Percentiles rank a stretch among this genome's conserved stretches.
phyloP scores from a whole-genome alignment of 2,113 vertebrate genomes.

The Excalfactoria chinensis region DNA sequence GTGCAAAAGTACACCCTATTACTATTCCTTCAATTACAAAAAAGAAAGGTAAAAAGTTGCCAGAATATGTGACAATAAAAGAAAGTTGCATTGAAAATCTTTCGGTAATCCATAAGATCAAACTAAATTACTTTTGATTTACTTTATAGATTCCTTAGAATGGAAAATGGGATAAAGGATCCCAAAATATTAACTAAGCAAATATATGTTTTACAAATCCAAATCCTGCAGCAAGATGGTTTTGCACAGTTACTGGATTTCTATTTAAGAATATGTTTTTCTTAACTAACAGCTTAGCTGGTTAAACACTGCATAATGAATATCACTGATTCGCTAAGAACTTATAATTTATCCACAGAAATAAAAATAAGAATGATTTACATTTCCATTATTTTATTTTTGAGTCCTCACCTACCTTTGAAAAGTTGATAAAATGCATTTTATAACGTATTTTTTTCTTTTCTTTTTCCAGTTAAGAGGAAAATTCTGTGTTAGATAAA shows the following conservation, averaged over 20 bases:
- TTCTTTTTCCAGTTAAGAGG: not conserved
- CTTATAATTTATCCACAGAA: not conserved
- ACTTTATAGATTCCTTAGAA: not conserved
- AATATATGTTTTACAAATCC: not conserved
- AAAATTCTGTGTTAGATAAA: not conserved
- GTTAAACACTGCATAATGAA: not conserved
- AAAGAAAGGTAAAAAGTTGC: not conserved
- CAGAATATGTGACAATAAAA: not conserved
- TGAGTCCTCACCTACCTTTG: not conserved
- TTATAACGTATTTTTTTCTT: not conserved
- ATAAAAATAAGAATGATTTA: not conserved
- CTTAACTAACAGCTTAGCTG: not conserved
- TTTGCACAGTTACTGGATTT: constrained; percentile 1
- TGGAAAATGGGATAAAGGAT: not conserved
- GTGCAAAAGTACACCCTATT: not conserved
- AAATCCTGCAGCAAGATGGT: not conserved
- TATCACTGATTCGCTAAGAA: not conserved
- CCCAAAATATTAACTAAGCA: not conserved
- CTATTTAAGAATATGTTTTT: not conserved
- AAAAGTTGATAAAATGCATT: not conserved
- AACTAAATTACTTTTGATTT: not conserved
- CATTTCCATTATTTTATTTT: not conserved
- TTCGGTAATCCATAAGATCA: not conserved
- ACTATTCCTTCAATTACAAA: not conserved
- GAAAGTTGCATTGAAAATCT: not conserved